phyloP scores from a whole-genome alignment of 2,113 vertebrate species.

The Grallaria varia region DNA sequence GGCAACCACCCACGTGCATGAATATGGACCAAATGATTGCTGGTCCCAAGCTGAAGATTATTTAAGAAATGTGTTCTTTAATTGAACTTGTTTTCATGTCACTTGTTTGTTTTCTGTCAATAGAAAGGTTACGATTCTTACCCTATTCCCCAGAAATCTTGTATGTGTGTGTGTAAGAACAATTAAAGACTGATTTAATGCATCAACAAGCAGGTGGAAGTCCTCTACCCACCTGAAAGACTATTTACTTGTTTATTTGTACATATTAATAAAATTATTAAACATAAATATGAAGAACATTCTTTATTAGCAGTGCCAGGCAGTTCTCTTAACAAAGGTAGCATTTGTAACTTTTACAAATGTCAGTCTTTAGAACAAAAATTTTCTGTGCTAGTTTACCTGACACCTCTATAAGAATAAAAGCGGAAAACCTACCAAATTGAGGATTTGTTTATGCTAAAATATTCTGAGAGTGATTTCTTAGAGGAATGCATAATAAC shows the following conservation, averaged over 20 bases:
- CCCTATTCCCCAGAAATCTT: not conserved
- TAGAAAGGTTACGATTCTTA: not conserved
- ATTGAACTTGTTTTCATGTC: not conserved
- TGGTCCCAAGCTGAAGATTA: not conserved
- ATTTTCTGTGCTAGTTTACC: not conserved
- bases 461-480: not conserved
- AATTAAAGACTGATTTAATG: not conserved
- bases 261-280: not conserved
- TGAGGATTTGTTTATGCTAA: not conserved
- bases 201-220: not conserved
- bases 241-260: not conserved
- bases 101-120: not conserved
- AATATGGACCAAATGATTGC: not conserved
- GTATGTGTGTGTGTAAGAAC: not conserved
- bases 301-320: not conserved
- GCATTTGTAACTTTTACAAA: not conserved
- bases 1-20: not conserved
- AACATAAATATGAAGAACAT: not conserved
- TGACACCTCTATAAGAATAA: not conserved
- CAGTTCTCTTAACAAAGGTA: not conserved
- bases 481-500: not conserved
- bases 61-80: not conserved
- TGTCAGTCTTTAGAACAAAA: not conserved
- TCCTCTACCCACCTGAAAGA: not conserved
- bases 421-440: not conserved